phyloP scores from a whole-genome alignment of 2,888 invertebrate genomes.

The Dasysyrphus tricinctus region DNA sequence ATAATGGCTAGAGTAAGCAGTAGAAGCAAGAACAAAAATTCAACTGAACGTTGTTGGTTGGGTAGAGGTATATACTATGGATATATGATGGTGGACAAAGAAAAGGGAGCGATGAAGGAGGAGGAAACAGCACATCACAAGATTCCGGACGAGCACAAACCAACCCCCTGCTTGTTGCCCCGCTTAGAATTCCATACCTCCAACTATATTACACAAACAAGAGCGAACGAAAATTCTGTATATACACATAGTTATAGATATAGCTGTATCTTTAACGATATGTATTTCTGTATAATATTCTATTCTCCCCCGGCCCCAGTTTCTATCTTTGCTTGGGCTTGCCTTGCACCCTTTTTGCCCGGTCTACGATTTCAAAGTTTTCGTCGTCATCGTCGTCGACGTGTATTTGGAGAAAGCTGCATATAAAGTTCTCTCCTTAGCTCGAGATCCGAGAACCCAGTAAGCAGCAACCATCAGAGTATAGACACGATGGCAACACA shows the following conservation, averaged over 20 bases:
- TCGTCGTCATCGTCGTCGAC: slow-evolving; percentile 62
- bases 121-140: slow-evolving; percentile 70
- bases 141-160: slow-evolving; percentile 73
- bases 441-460: slow-evolving; percentile 39
- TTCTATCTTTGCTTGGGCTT: slow-evolving; percentile 51
- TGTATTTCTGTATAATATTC: slow-evolving; percentile 70
- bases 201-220: slow-evolving; percentile 68
- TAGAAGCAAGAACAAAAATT: slow-evolving; percentile 33
- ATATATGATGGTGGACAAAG: slow-evolving; percentile 2
- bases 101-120: not conserved
- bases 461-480: slow-evolving; percentile 35
- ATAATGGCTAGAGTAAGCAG: slow-evolving; percentile 32
- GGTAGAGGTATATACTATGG: not conserved
- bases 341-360: slow-evolving; percentile 70
- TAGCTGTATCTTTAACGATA: slow-evolving; percentile 16
- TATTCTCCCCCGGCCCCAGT: slow-evolving; percentile 48
- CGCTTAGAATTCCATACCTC: slow-evolving; percentile 70
- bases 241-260: not conserved
- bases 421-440: slow-evolving; percentile 74
- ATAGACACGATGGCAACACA: slow-evolving; percentile 24
- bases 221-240: slow-evolving; percentile 21
- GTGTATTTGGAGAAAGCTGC: slow-evolving; percentile 72
- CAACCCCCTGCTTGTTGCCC: slow-evolving; percentile 39
- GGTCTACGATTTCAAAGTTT: slow-evolving; percentile 75
- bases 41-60: slow-evolving; percentile 53